Percentiles rank a stretch among this genome's conserved stretches.
phyloP scores from a whole-genome alignment of 1,140 invertebrate genomes.

The Musca domestica region DNA sequence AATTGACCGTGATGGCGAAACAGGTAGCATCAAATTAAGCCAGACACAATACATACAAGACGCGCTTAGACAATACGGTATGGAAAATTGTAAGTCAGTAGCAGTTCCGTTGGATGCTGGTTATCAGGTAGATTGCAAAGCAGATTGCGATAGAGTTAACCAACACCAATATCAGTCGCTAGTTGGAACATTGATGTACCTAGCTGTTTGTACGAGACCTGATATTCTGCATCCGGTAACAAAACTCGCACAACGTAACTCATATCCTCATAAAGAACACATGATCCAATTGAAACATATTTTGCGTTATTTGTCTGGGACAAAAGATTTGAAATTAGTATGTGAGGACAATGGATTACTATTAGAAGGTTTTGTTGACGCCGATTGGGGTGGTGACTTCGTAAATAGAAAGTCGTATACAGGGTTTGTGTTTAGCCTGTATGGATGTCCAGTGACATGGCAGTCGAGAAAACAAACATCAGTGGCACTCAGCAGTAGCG shows the following conservation, averaged over 20 bases:
- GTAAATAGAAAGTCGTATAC: constrained; percentile 12
- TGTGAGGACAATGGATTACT: background rate
- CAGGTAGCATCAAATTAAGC: background rate
- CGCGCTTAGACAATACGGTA: constrained; percentile 19
- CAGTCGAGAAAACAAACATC: constrained; percentile 2
- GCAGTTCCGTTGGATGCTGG: background rate
- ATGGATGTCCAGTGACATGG: background rate
- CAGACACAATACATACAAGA: background rate
- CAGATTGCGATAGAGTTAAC: background rate
- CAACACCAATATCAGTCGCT: constrained; percentile 18
- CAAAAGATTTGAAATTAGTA: constrained; percentile 2
- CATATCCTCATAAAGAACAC: too few relatives aligned
- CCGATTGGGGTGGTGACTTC: constrained; percentile 21
- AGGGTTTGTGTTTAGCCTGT: background rate
- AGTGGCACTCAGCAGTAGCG: too few relatives aligned
- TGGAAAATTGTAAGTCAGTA: background rate
- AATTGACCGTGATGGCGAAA: background rate
- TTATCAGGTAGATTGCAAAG: constrained; percentile 1
- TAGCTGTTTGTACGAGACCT: background rate
- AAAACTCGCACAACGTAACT: too few relatives aligned
- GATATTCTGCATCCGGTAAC: too few relatives aligned
- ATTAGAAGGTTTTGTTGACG: constrained; percentile 12
- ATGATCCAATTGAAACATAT: too few relatives aligned
- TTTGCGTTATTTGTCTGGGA: too few relatives aligned
- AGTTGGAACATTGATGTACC: constrained; percentile 12